These are phyloP conservation scores for Dinocampus coccinellae DNA, from an alignment of 2,888 invertebrate genomes.

Conservation along the genomic window DNA sequence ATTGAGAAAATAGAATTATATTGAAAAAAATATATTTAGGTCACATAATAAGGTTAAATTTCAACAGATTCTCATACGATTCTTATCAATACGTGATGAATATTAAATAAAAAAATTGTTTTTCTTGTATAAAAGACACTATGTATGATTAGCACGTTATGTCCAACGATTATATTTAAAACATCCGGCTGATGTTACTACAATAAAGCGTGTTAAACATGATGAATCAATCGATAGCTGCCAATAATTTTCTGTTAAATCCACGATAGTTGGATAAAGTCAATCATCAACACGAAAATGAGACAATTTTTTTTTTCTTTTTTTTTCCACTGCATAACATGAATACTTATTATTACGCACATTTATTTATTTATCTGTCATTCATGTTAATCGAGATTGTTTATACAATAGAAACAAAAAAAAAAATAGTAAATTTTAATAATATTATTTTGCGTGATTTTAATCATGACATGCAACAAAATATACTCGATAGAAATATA, in stretches of 20 bases:
- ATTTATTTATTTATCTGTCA: background rate
- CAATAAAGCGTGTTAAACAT: background rate
- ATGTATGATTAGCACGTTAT: background rate
- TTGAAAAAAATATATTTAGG: background rate
- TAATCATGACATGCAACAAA: conserved; percentile 31
- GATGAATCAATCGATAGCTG: conserved; percentile 16
- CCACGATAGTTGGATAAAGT: background rate
- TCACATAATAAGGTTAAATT: background rate
- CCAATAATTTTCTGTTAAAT: background rate
- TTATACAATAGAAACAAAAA: background rate
- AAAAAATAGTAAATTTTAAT: background rate
- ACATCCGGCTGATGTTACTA: conserved; percentile 12
- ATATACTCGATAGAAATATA: conserved; percentile 23
- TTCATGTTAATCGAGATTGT: background rate
- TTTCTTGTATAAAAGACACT: background rate
- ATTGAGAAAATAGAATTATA: background rate
- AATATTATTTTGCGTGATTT: conserved; percentile 12
- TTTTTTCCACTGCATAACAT: too few relatives aligned
- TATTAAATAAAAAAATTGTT: background rate
- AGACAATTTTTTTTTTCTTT: background rate
- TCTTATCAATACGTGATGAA: background rate
- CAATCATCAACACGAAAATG: background rate
- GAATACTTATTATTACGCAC: background rate
- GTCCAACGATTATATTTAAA: conserved; percentile 1
- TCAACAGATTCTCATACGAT: background rate